Evolutionary conservation across 2,113 vertebrate genomes (phyloP).

Genomic region (Gnathonemus longibarbis): DNA sequence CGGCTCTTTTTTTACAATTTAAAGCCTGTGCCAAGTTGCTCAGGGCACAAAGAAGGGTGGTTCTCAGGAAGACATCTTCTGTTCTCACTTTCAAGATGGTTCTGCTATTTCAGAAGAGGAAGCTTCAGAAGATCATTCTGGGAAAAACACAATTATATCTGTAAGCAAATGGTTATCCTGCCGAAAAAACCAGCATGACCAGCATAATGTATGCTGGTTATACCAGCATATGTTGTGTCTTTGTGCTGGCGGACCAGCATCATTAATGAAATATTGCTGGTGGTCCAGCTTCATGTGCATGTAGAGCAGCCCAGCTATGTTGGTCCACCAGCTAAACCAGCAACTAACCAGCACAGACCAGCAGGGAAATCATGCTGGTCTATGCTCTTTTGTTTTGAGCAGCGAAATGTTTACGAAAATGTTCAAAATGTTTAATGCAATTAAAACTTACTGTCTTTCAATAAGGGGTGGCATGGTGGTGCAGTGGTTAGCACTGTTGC

Average conservation of each 20-base stretch:
- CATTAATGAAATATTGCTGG: background rate
- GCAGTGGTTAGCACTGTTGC: no score
- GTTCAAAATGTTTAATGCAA: background rate
- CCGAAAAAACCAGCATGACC: no score
- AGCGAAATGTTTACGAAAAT: background rate
- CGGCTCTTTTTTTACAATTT: background rate
- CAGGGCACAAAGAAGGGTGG: background rate
- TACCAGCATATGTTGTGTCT: background rate
- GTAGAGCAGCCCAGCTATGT: background rate
- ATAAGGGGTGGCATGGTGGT: background rate
- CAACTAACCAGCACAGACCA: background rate
- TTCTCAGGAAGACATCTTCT: background rate
- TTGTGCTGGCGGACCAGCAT: background rate
- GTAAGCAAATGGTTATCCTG: background rate
- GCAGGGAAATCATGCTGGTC: background rate
- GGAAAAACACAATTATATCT: background rate
- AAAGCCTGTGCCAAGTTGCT: background rate
- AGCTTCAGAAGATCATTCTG: background rate
- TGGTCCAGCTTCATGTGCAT: no score
- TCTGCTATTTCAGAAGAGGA: background rate
- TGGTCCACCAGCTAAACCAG: background rate
- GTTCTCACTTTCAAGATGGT: background rate
- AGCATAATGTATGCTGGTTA: background rate
- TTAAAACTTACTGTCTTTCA: background rate
- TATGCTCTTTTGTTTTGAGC: background rate